These are phyloP conservation scores for Sarcophilus harrisii DNA, from an alignment of 2,797 vertebrate species.

Conservation along the genomic window DNA sequence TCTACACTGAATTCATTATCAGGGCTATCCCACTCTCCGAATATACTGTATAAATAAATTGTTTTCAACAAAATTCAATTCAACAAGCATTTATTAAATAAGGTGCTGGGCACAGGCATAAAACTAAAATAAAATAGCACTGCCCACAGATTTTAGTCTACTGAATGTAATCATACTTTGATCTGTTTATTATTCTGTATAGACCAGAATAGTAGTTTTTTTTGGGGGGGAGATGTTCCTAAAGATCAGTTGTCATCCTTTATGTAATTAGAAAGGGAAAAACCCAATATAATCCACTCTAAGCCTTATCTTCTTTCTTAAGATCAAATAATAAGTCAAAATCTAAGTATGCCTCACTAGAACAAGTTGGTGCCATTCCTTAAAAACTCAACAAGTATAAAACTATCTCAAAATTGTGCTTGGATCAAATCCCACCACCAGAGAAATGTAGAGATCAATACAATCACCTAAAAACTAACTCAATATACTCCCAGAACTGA, in stretches of 20 bases:
- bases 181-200: background rate
- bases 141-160: background rate
- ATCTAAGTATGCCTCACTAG: conserved; percentile 37
- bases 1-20: conserved; percentile 2
- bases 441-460: conserved; percentile 21
- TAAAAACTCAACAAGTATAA: conserved; percentile 33
- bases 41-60: background rate
- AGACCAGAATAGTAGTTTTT: background rate
- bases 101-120: background rate
- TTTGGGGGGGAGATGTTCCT: conserved; percentile 1
- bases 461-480: conserved; percentile 48
- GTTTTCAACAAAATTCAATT: background rate
- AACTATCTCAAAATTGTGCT: conserved; percentile 43
- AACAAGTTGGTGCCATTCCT: conserved; percentile 1
- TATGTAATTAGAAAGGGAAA: conserved; percentile 52
- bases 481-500: conserved; percentile 35
- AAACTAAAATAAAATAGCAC: background rate
- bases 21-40: conserved; percentile 16
- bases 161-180: background rate
- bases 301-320: background rate
- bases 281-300: conserved; percentile 19
- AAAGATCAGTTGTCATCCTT: conserved; percentile 5
- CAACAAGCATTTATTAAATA: background rate
- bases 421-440: conserved; percentile 42
- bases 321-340: conserved; percentile 31